A percentile compares a stretch with the other conserved stretches of the same genome.
These are phyloP conservation scores for Drosophila picticornis DNA, from an alignment of 2,888 invertebrate genomes.

Conservation along the genomic window DNA sequence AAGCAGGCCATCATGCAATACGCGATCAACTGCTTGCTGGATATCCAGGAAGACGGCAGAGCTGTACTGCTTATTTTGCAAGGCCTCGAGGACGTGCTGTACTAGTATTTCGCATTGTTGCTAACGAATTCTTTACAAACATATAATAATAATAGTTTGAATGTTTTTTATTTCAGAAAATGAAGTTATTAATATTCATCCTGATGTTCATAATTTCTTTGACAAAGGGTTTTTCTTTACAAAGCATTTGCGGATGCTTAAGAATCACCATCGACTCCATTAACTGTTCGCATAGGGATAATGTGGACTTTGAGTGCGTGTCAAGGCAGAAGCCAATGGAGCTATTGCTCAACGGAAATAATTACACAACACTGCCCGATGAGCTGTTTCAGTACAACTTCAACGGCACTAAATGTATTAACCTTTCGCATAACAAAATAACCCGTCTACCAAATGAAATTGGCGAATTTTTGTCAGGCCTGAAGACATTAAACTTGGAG, in stretches of 20 bases:
- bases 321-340: not conserved
- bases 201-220: too few relatives aligned
- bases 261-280: not conserved
- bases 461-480: not conserved
- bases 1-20: too few relatives aligned
- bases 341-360: not conserved
- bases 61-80: too few relatives aligned
- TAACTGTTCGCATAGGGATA: slow-evolving; percentile 5
- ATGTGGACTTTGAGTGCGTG: slow-evolving; percentile 8
- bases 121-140: too few relatives aligned
- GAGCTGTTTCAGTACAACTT: not conserved
- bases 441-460: not conserved
- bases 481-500: not conserved
- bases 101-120: too few relatives aligned
- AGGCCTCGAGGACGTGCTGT: too few relatives aligned
- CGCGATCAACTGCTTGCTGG: too few relatives aligned
- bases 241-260: slow-evolving; percentile 2
- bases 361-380: not conserved
- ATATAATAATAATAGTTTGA: too few relatives aligned
- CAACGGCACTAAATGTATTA: not conserved
- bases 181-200: too few relatives aligned
- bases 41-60: too few relatives aligned
- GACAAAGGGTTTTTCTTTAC: too few relatives aligned
- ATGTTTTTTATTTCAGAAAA: too few relatives aligned
- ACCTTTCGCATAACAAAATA: not conserved